phyloP scores from a whole-genome alignment of 1,140 invertebrate species.

The Tribolium madens region DNA sequence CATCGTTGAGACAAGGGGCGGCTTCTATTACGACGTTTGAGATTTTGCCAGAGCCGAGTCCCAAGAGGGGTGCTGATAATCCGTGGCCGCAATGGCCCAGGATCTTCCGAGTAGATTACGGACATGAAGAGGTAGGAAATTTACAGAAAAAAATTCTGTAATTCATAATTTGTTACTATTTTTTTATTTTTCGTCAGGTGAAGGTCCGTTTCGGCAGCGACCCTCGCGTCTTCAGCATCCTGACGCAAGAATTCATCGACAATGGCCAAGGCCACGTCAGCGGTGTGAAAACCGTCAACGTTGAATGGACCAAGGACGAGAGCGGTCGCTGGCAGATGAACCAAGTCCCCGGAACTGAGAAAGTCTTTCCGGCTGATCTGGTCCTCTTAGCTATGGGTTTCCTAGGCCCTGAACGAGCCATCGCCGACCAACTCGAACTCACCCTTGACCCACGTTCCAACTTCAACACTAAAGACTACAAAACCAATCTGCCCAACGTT shows the following conservation, averaged over 20 bases:
- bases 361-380: conserved; percentile 89
- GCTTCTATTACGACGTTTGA: conserved; percentile 97
- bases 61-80: conserved; percentile 83
- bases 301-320: conserved; percentile 95
- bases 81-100: conserved; percentile 99
- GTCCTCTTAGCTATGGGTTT: conserved; percentile 99
- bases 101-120: conserved; percentile 98
- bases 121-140: conserved; percentile 91
- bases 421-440: conserved; percentile 86
- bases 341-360: conserved; percentile 86
- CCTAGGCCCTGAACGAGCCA: conserved; percentile 93
- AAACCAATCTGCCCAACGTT: conserved; percentile 86
- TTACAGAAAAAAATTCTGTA: no score
- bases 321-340: conserved; percentile 95
- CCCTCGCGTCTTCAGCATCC: conserved; percentile 92
- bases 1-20: conserved; percentile 96
- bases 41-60: conserved; percentile 93
- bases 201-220: conserved; percentile 92
- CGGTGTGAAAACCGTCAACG: conserved; percentile 90
- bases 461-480: conserved; percentile 88
- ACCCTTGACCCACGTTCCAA: conserved; percentile 93
- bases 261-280: conserved; percentile 90
- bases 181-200: conserved; percentile 55
- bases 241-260: conserved; percentile 95
- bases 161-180: background rate